Conservation (phyloP, 2,888 invertebrate species). For the Ypsolopha sequella region DNA sequence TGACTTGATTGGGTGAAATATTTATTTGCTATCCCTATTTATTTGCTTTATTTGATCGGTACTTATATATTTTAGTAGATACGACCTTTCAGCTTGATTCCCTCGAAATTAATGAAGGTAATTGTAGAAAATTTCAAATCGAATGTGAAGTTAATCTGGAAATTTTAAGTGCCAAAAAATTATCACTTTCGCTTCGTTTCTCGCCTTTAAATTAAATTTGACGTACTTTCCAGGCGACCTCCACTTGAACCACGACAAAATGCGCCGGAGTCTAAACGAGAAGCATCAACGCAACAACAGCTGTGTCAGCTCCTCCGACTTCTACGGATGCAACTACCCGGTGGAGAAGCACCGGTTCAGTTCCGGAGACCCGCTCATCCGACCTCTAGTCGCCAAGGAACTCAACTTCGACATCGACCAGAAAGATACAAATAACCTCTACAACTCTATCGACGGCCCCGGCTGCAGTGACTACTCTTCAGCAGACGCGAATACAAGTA, state of each 20-base stretch:
- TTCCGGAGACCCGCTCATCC: conserved; percentile 50
- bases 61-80: neutral
- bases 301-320: conserved; percentile 65
- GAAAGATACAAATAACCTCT: conserved; percentile 43
- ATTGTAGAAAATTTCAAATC: neutral
- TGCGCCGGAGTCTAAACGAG: conserved; percentile 61
- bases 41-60: too few relatives aligned
- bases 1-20: too few relatives aligned
- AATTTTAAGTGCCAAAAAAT: neutral
- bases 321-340: conserved; percentile 67
- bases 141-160: neutral
- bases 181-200: neutral
- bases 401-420: conserved; percentile 56
- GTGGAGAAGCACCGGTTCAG: conserved; percentile 64
- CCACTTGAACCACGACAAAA: conserved; percentile 54
- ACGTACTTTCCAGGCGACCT: conserved; percentile 46
- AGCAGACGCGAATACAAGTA: conserved; percentile 37
- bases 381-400: conserved; percentile 58
- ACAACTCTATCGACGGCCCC: conserved; percentile 53
- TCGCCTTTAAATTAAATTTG: neutral
- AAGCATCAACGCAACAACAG: conserved; percentile 67
- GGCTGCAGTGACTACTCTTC: conserved; percentile 42
- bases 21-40: too few relatives aligned
- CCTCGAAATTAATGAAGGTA: too few relatives aligned
- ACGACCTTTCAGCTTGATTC: too few relatives aligned